Evolutionary conservation across 1,140 invertebrate species (phyloP).

Genomic region (Lucilia cuprina): DNA sequence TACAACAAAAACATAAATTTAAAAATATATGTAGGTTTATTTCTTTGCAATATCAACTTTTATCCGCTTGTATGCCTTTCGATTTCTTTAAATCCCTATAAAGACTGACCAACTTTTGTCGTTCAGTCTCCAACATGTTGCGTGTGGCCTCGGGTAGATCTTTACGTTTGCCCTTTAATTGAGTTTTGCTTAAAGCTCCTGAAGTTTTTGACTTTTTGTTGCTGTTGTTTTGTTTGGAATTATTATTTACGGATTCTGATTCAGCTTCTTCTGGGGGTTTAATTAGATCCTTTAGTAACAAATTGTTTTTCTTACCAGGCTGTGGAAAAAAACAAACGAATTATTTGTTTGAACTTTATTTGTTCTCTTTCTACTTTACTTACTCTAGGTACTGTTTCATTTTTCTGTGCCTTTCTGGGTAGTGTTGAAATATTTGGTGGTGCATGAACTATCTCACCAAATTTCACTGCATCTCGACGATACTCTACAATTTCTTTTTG

Average conservation of each 20-base stretch:
- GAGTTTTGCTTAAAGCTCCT: slow-evolving; percentile 47
- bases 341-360: too few relatives aligned
- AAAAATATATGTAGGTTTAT: neutral
- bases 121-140: slow-evolving; percentile 67
- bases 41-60: neutral
- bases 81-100: slow-evolving; percentile 67
- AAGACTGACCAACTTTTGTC: slow-evolving; percentile 66
- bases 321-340: too few relatives aligned
- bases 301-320: slow-evolving; percentile 65
- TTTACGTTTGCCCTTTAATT: slow-evolving; percentile 68
- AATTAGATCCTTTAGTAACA: slow-evolving; percentile 64
- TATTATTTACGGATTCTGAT: neutral
- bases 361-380: too few relatives aligned
- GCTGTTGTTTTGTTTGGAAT: neutral
- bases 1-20: neutral
- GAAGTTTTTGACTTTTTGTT: neutral
- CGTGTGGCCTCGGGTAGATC: slow-evolving; percentile 66
- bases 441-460: slow-evolving; percentile 72
- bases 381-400: slow-evolving; percentile 62
- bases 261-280: slow-evolving; percentile 26
- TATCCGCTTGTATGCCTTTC: slow-evolving; percentile 16
- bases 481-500: slow-evolving; percentile 46
- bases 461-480: slow-evolving; percentile 66
- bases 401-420: slow-evolving; percentile 64
- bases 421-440: slow-evolving; percentile 67